Percentiles rank a stretch among this genome's conserved stretches.
phyloP scores from a whole-genome alignment of 2,113 vertebrate genomes.

The Perccottus glenii region DNA sequence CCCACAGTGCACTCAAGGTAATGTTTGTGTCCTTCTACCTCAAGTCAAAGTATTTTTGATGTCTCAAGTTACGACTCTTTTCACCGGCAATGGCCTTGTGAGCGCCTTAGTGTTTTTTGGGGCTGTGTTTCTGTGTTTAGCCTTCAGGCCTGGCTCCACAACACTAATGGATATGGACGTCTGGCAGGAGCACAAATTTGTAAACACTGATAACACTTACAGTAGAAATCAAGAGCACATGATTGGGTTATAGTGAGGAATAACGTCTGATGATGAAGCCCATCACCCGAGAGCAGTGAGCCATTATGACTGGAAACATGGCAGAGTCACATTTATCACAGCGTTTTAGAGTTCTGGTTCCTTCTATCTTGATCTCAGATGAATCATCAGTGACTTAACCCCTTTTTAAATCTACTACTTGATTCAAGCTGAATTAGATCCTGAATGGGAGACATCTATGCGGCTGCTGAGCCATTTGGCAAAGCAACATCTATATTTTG shows the following conservation, averaged over 20 bases:
- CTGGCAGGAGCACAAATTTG: slow-evolving; percentile 65
- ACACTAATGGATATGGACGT: slow-evolving; percentile 67
- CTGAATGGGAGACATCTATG: slow-evolving; percentile 32
- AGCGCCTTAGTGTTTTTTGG: slow-evolving; percentile 22
- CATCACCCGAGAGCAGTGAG: slow-evolving; percentile 35
- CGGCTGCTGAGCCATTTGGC: slow-evolving; percentile 13
- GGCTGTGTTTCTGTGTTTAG: slow-evolving; percentile 11
- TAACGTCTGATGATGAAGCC: slow-evolving; percentile 54
- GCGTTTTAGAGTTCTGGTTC: slow-evolving; percentile 43
- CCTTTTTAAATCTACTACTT: slow-evolving; percentile 23
- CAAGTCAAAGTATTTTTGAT: slow-evolving; percentile 27
- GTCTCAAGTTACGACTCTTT: slow-evolving; percentile 57
- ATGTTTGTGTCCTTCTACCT: slow-evolving; percentile 33
- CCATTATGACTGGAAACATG: slow-evolving; percentile 41
- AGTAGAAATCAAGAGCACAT: slow-evolving; percentile 59
- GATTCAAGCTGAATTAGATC: slow-evolving; percentile 42
- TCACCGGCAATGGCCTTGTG: slow-evolving; percentile 29
- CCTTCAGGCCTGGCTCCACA: slow-evolving; percentile 58
- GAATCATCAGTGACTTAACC: slow-evolving; percentile 26
- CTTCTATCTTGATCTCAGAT: slow-evolving; percentile 50
- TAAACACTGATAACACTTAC: slow-evolving; percentile 58
- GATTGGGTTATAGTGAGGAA: slow-evolving; percentile 65
- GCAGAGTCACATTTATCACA: slow-evolving; percentile 39
- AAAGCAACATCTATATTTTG: slow-evolving; percentile 10
- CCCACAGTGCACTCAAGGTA: slow-evolving; percentile 25